phyloP scores from a whole-genome alignment of 2,113 vertebrate genomes.

The Proterorhinus semilunaris region DNA sequence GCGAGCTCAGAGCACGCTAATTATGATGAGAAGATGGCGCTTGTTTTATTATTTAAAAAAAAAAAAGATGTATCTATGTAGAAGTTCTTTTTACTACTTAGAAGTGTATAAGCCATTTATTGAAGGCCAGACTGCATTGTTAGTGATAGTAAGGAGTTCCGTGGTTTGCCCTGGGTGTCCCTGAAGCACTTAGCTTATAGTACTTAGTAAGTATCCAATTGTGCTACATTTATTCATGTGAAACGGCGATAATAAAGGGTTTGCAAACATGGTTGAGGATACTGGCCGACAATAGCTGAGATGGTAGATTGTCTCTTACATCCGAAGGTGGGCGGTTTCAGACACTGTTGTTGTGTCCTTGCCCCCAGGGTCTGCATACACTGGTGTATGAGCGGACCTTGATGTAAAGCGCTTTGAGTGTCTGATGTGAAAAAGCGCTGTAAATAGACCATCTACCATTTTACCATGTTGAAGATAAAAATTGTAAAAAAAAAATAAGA shows the following conservation, averaged over 20 bases:
- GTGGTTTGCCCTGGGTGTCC: slow-evolving; percentile 30
- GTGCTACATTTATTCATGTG: neutral
- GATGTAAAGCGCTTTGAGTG: no score
- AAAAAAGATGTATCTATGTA: neutral
- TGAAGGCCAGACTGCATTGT: slow-evolving; percentile 27
- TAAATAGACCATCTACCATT: no score
- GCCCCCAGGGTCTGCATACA: no score
- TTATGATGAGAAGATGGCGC: neutral
- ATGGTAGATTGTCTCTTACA: no score
- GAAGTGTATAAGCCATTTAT: slow-evolving; percentile 14
- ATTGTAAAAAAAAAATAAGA: no score
- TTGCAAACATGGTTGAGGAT: no score
- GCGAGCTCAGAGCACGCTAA: neutral
- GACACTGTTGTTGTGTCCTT: no score
- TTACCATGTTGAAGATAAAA: no score
- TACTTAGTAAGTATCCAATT: neutral
- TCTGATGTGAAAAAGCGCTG: no score
- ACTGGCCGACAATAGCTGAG: no score
- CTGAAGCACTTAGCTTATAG: slow-evolving; percentile 16
- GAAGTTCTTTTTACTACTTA: neutral
- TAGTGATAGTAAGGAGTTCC: slow-evolving; percentile 10
- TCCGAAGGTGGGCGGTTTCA: no score
- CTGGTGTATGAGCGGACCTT: no score
- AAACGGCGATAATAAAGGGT: neutral
- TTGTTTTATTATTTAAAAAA: neutral